Base-by-base conservation (phyloP, 2,797 vertebrate genomes). In the Lophius americanus region DNA sequence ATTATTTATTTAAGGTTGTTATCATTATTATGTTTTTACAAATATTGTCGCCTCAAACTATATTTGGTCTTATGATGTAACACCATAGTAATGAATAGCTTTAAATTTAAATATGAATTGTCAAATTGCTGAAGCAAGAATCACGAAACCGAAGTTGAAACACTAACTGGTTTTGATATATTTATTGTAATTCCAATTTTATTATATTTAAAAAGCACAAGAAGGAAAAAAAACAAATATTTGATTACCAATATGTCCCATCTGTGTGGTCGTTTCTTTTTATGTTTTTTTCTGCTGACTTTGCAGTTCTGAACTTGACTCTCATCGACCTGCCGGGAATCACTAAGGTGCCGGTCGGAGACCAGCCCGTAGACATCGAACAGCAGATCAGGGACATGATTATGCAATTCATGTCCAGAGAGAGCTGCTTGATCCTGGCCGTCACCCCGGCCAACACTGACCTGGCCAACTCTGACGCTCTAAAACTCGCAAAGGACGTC, bases 311-410 rank as follows among this genome's bases (percentile, higher is more conserved):
- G 80, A 99, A 98, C 87, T 79, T 99, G 92, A 99, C 98, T 0
- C 93, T 99, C 83, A 98, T 99, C 7, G 98, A 99, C 85, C 92
- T 99, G 12, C 98, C 98, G 7, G 98, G 98, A 7, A 98, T 99
- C 92, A 99, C 98, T 44, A 99, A 99, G 90, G 97, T 99, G 54
- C 98, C 98, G 2, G 97, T 99, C 2, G 98, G 98, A 48, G 98
- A 99, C 79, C 98, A 99, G 78, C 98, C 98, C 0, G 93, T 42
- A 0, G 98, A 99, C 86, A 99, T 99, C 1, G 98, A 99, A 89
- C 94, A 95, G 78, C 97, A 98, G 94, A 97, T 99, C 90, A 89
- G 91, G 50, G 98, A 99, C 0, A 98, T 99, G 96, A 97, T 99
- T 85, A 92, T 98, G 91, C 96, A 98, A 91, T 98, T 98, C 89